A percentile compares a stretch with the other conserved stretches of the same genome.
Conservation (phyloP, 2,797 vertebrate genomes). For the Pipistrellus pygmaeus region DNA sequence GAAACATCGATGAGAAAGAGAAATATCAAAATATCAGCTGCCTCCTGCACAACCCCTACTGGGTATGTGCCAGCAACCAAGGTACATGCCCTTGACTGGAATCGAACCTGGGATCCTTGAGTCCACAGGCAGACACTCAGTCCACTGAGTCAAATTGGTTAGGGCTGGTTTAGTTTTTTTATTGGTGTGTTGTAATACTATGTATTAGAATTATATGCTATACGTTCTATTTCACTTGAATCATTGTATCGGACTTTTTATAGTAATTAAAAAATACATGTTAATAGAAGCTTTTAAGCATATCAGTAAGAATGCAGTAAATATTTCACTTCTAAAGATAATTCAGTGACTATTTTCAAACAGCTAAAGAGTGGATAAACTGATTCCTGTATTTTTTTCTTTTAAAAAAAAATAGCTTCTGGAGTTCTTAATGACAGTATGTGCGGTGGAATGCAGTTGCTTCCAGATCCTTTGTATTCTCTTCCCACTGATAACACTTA, state of each 20-base stretch:
- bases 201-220: not conserved
- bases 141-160: no score
- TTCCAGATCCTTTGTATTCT: constrained; percentile 97
- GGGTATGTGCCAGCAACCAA: no score
- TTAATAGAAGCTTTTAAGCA: not conserved
- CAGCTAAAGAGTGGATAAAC: not conserved
- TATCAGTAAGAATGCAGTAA: constrained; percentile 32
- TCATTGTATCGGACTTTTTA: constrained; percentile 32
- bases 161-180: not conserved
- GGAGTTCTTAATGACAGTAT: constrained; percentile 95
- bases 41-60: no score
- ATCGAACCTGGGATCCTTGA: no score
- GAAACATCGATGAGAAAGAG: no score
- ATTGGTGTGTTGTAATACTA: not conserved
- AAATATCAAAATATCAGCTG: no score
- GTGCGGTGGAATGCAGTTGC: constrained; percentile 96
- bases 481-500: constrained; percentile 98
- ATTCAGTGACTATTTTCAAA: constrained; percentile 20
- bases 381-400: constrained; percentile 18
- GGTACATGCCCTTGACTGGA: no score
- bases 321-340: constrained; percentile 46
- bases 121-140: no score
- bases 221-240: not conserved
- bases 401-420: constrained; percentile 74
- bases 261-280: constrained; percentile 21